Evolutionary conservation across 2,888 invertebrate genomes (phyloP).

Genomic region (Platycheirus albimanus): DNA sequence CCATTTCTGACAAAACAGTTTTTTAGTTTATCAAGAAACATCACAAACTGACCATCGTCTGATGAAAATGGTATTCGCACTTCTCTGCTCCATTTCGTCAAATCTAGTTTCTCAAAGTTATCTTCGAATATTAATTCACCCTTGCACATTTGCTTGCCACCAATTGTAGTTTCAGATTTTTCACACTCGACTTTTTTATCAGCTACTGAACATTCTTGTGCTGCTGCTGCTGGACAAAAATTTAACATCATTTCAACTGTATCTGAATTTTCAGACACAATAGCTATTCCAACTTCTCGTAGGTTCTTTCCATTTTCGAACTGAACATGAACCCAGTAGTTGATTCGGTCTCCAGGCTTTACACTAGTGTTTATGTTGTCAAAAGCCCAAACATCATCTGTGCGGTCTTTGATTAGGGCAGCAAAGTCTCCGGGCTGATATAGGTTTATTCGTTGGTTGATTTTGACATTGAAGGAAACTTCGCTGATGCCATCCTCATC

Average conservation of each 20-base stretch:
- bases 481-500: constrained; percentile 82
- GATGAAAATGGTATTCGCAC: constrained; percentile 84
- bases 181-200: constrained; percentile 16
- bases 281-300: constrained; percentile 13
- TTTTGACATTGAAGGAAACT: constrained; percentile 87
- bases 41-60: constrained; percentile 83
- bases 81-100: constrained; percentile 84
- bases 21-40: constrained; percentile 81
- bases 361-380: constrained; percentile 83
- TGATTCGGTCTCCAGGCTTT: constrained; percentile 84
- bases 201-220: constrained; percentile 12
- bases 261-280: not conserved
- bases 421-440: constrained; percentile 84
- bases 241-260: not conserved
- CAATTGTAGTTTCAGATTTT: constrained; percentile 78
- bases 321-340: constrained; percentile 85
- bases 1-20: constrained; percentile 79
- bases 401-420: constrained; percentile 83
- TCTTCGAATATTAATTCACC: constrained; percentile 86
- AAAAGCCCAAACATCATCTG: constrained; percentile 84
- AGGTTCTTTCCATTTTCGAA: constrained; percentile 27
- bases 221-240: not conserved
- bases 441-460: constrained; percentile 84
- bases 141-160: constrained; percentile 82
- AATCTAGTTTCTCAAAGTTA: constrained; percentile 84